Conservation (phyloP, 2,888 invertebrate genomes). For the Caenorhabditis auriculariae region DNA sequence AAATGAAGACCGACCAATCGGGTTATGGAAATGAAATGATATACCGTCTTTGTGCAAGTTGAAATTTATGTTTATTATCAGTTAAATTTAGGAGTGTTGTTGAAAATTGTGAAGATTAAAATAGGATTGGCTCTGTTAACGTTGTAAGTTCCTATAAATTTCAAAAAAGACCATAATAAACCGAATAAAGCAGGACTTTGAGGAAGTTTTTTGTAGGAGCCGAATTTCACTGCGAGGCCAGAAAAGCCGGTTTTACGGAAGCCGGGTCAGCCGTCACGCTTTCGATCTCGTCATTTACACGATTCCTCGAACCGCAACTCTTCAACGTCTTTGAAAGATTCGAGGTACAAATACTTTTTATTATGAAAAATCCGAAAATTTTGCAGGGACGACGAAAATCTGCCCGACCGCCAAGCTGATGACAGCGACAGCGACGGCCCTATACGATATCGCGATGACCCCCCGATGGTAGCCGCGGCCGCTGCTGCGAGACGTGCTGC, state of each 20-base stretch:
- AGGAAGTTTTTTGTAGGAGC: constrained; percentile 63
- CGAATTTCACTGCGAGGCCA: constrained; percentile 65
- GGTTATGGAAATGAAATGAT: too few species aligned
- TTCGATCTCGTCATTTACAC: constrained; percentile 6
- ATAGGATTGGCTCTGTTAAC: too few species aligned
- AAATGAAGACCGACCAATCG: too few species aligned
- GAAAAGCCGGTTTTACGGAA: constrained; percentile 64
- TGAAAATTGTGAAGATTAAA: too few species aligned
- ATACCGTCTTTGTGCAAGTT: too few species aligned
- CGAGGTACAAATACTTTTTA: not conserved
- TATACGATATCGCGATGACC: constrained; percentile 48
- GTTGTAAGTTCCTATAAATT: too few species aligned
- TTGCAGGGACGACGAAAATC: constrained; percentile 1
- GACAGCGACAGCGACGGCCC: constrained; percentile 49
- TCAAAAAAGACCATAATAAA: too few species aligned
- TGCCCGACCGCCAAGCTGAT: constrained; percentile 40
- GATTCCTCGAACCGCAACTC: not conserved
- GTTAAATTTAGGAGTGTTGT: too few species aligned
- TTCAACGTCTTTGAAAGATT: not conserved
- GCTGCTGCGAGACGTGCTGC: constrained; percentile 9
- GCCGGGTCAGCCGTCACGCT: constrained; percentile 50
- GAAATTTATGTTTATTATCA: too few species aligned
- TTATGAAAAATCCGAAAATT: not conserved
- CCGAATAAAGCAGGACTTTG: too few species aligned
- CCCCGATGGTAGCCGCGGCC: constrained; percentile 8